Conservation (phyloP, 2,797 vertebrate genomes). For the Carcharodon carcharias region DNA sequence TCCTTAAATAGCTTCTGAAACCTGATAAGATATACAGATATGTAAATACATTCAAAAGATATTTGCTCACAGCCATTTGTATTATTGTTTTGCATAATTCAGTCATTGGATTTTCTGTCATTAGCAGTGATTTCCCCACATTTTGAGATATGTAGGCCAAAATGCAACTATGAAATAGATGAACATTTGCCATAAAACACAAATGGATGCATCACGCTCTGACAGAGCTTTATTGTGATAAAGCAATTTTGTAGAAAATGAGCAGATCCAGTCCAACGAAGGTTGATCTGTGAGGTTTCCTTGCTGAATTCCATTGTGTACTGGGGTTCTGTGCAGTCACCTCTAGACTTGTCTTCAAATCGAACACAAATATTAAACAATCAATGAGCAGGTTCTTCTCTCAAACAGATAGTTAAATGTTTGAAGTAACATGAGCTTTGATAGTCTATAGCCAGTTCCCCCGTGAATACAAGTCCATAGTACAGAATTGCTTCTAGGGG, state of each 20-base stretch:
- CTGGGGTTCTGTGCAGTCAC: not conserved
- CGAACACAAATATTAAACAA: not conserved
- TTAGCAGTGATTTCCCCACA: not conserved
- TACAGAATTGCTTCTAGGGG: not conserved
- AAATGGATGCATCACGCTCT: not conserved
- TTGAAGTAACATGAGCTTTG: not conserved
- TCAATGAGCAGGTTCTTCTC: not conserved
- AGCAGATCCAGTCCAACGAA: not conserved
- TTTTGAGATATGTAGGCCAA: not conserved
- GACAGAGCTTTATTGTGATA: not conserved
- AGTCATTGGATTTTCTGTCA: not conserved
- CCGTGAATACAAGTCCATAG: not conserved
- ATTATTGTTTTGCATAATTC: not conserved
- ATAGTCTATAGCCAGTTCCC: too few species aligned
- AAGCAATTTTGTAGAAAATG: not conserved
- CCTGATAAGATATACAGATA: not conserved
- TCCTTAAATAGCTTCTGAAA: not conserved
- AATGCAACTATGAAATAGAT: not conserved
- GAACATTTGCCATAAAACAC: not conserved
- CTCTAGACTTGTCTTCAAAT: not conserved
- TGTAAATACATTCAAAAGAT: not conserved
- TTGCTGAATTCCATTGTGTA: not conserved
- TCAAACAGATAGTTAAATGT: not conserved
- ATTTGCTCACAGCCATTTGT: not conserved
- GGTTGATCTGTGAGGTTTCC: not conserved